phyloP scores from a whole-genome alignment of 30 jellyfish, hydroid and myxozoan genomes.

The Aurelia aurita complex sp. Pacific region DNA sequence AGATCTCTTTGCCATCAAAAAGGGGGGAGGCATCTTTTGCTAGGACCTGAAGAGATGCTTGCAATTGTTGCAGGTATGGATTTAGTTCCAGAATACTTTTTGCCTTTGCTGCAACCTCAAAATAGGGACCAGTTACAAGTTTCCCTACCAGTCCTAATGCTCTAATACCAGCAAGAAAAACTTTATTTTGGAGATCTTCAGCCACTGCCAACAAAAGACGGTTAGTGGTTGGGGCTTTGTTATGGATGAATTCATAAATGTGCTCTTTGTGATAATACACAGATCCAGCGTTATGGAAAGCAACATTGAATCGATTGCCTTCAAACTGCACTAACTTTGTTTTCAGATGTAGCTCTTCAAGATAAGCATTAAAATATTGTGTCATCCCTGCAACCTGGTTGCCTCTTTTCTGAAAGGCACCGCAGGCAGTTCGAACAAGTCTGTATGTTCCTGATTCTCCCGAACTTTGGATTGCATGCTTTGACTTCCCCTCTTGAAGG shows the following conservation, averaged over 20 bases:
- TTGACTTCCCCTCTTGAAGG: neutral
- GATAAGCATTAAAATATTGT: neutral
- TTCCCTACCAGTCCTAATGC: constrained; percentile 21
- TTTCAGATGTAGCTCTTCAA: neutral
- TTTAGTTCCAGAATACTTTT: neutral
- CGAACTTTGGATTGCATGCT: neutral
- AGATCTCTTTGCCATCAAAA: too few species aligned
- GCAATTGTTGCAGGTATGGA: neutral
- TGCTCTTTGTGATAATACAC: neutral
- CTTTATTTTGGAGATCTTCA: neutral
- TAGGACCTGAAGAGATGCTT: neutral
- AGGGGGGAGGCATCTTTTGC: too few species aligned
- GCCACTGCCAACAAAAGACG: constrained; percentile 11
- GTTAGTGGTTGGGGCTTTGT: neutral
- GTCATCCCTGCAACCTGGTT: constrained; percentile 3
- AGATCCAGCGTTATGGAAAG: neutral
- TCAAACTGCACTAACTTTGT: neutral
- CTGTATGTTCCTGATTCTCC: constrained; percentile 10
- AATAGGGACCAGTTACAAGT: constrained; percentile 22
- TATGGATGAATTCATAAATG: neutral
- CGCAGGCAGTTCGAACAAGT: constrained; percentile 17
- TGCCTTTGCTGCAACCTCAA: neutral
- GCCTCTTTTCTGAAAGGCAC: constrained; percentile 23
- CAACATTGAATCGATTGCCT: constrained; percentile 15
- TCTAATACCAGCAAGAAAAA: constrained; percentile 6